Base-by-base conservation (phyloP, 1,140 invertebrate species). In the Drosophila chauvacae region DNA sequence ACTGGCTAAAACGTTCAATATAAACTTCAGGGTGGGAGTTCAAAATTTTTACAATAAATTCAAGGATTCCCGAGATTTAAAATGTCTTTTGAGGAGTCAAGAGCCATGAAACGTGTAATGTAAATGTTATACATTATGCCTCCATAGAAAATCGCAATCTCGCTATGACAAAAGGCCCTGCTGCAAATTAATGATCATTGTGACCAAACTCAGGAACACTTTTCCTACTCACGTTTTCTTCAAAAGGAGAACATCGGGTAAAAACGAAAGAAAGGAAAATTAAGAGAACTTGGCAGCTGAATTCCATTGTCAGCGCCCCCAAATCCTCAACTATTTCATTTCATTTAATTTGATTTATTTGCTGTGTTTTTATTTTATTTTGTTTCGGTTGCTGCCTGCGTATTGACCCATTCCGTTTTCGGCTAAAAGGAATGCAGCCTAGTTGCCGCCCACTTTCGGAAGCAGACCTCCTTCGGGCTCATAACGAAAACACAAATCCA, bases 271-370 rank as follows among this genome's bases (percentile, higher is more conserved):
- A 41, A 20, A 30, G 26, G 26, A 77, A 41, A 37, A 44, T 59
- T 39, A 56, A 39, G 57, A 50, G 50, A 50, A 57, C 41, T 56
- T 65, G 85, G 72, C 62, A 58, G 62, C 65, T 51, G 57, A 90
- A 90, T 81, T 84, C 77, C 78, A 79, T 79, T 76, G 80, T 79
- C 73, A 81, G 73, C 69, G 60, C 53, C 73, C 35, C 62, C 28
- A 76, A 84, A 71, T 81, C 85, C 85, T 71, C 74, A 85, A 90
- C 85, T 90, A 90, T 90, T 90, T 90, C 84, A 74, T 88, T 87
- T 87, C 78, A 85, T 90, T 90, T 81, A 81, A 90, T 90, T 90
- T 90, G 84, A 90, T 90, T 90, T 90, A 90, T 87, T 70, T 77
- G 53, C 78, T 79, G 66, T 57, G 75, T 78, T 80, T 74, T 66